phyloP scores from a whole-genome alignment of 2,888 invertebrate genomes.

The Macroteleia sp. region DNA sequence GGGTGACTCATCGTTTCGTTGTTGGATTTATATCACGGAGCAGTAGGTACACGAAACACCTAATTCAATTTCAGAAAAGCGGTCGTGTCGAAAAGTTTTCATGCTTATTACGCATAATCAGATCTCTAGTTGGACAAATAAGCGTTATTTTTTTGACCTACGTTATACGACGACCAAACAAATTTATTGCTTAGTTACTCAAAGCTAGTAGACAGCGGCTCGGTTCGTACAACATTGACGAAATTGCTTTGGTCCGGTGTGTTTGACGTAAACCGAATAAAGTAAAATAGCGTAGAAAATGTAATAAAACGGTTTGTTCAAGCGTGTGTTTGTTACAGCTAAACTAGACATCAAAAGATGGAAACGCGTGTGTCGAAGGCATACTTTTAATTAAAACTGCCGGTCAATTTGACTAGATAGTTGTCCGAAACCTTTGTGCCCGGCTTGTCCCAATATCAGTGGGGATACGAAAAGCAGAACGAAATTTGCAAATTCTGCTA shows the following conservation, averaged over 20 bases:
- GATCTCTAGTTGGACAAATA: conserved; percentile 13
- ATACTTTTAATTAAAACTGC: conserved; percentile 54
- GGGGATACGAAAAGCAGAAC: conserved; percentile 21
- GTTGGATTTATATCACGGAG: conserved; percentile 2
- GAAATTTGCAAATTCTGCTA: conserved; percentile 46
- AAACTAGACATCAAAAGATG: conserved; percentile 40
- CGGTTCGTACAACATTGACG: conserved; percentile 37
- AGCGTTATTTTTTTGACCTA: conserved; percentile 3
- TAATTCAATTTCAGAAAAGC: conserved; percentile 25
- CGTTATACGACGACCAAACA: conserved; percentile 16
- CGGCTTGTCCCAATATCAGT: neutral
- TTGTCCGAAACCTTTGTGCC: conserved; percentile 13
- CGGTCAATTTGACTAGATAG: conserved; percentile 40
- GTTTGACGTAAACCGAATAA: conserved; percentile 53
- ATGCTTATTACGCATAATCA: conserved; percentile 18
- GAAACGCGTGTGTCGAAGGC: conserved; percentile 15
- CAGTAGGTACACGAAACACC: neutral
- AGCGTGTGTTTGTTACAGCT: conserved; percentile 32
- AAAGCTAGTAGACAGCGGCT: conserved; percentile 39
- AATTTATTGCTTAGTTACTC: conserved; percentile 50
- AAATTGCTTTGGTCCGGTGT: conserved; percentile 43
- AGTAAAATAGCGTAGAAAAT: conserved; percentile 54
- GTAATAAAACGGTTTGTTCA: conserved; percentile 44
- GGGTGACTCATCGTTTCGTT: conserved; percentile 18
- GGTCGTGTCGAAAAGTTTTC: conserved; percentile 1